Evolutionary conservation across 23 tunicate genomes (phyloP), one percentile per base, ranked within the genome.

Genomic region (Halocynthia roretzi): DNA sequence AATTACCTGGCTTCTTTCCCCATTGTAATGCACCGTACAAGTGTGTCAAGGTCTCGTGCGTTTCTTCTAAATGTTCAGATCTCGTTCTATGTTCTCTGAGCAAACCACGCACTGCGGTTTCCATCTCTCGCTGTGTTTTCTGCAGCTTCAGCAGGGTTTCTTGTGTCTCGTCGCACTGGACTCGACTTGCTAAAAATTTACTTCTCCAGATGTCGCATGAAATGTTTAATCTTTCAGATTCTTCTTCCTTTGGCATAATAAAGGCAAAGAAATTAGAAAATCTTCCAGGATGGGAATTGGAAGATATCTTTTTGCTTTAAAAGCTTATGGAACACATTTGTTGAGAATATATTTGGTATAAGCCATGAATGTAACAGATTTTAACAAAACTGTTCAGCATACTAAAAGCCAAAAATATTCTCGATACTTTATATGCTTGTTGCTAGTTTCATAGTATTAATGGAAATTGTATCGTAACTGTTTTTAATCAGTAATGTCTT

Each of bases 131-230:
- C 6, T 79, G 77, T 31, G 85, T 52, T 71, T 82, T 81, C 88
- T 89, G 81, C 15, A 62, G 14, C 78, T 8, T 54, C 64, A 74
- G 55, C 56, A 54, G 23, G 63, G 10, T 74, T 54, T 74, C 78
- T 18, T 74, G 78, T 8, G 56, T 53, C 15, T 84, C 96, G 52
- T 89, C 96, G 62, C 87, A 83, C 56, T 89, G 96, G 62, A 89
- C 67, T 2, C 96, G 77, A 75, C 96, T 83, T 2, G 96, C 96
- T 15, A 83, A 88, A 70, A 89, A 89, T 68, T 89, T 89, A 80
- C 96, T 89, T 54, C 96, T 77, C 96, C 96, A 89, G 61, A 89
- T 75, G 76, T 89, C 96, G 61, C 96, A 89, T 11, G 96, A 79
- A 9, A 89, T 89, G 21, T 89, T 83, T 49, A 89, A 48, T 75